A percentile compares a stretch with the other conserved stretches of the same genome.
Conservation (phyloP, 2,888 invertebrate species). For the Trichopria drosophilae region DNA sequence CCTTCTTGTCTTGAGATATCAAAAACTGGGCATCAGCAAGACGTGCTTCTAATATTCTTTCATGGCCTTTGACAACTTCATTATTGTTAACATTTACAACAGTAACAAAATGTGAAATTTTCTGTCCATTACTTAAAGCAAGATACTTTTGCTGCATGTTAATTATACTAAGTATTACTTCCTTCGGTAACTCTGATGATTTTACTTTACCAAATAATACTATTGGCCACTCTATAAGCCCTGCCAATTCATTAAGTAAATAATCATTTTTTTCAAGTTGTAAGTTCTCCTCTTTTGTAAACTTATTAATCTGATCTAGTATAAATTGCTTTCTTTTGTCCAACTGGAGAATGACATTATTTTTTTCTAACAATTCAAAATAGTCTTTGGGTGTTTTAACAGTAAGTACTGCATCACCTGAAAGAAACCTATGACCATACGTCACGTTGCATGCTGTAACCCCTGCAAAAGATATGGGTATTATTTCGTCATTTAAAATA, state of each 20-base stretch:
- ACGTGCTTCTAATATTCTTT: slow-evolving; percentile 17
- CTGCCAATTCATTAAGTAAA: slow-evolving; percentile 21
- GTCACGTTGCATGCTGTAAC: slow-evolving; percentile 19
- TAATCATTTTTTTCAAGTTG: slow-evolving; percentile 18
- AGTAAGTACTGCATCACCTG: slow-evolving; percentile 14
- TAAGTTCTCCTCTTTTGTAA: slow-evolving; percentile 22
- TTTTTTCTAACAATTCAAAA: slow-evolving; percentile 20
- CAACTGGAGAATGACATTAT: slow-evolving; percentile 19
- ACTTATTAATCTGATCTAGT: slow-evolving; percentile 23
- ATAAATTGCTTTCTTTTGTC: slow-evolving; percentile 18
- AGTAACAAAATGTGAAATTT: slow-evolving; percentile 12
- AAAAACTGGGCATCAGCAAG: slow-evolving; percentile 20
- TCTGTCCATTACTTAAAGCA: slow-evolving; percentile 6
- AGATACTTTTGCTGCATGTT: slow-evolving; percentile 14
- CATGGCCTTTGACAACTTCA: slow-evolving; percentile 16
- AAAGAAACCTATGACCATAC: slow-evolving; percentile 23
- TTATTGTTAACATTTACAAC: slow-evolving; percentile 15
- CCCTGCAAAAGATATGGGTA: slow-evolving; percentile 19
- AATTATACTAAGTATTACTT: slow-evolving; percentile 15
- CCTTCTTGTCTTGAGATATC: slow-evolving; percentile 14
- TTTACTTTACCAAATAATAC: slow-evolving; percentile 20
- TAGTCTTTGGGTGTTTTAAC: slow-evolving; percentile 20
- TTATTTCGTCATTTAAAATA: slow-evolving; percentile 23
- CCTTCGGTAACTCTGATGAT: slow-evolving; percentile 18
- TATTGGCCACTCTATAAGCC: slow-evolving; percentile 21